Conservation (phyloP, 2,888 invertebrate genomes). For the Chironomus riparius region DNA sequence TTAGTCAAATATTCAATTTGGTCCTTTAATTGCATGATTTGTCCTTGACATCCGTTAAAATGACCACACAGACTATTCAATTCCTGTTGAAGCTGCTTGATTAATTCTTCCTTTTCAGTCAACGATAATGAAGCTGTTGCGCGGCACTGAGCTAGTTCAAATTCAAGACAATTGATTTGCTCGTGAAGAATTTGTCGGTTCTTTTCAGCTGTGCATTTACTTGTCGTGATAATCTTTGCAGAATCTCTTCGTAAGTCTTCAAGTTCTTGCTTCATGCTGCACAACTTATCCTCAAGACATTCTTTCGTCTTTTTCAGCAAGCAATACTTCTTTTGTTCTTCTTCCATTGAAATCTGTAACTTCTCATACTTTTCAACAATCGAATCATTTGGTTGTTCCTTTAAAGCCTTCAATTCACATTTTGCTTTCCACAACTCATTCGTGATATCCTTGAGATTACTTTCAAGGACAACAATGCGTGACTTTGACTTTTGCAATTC, state of each 20-base stretch:
- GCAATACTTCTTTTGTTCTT: neutral
- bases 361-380: conserved; percentile 35
- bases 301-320: neutral
- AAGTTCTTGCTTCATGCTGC: conserved; percentile 33
- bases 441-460: conserved; percentile 35
- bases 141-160: conserved; percentile 38
- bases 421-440: conserved; percentile 29
- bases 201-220: conserved; percentile 38
- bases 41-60: conserved; percentile 41
- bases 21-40: conserved; percentile 38
- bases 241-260: conserved; percentile 34
- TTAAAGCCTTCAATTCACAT: conserved; percentile 38
- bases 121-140: conserved; percentile 37
- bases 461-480: conserved; percentile 35
- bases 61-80: conserved; percentile 38
- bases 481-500: conserved; percentile 36
- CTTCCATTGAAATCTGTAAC: conserved; percentile 28
- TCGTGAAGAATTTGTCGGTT: conserved; percentile 37
- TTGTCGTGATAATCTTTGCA: conserved; percentile 36
- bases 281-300: conserved; percentile 6
- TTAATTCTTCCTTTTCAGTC: conserved; percentile 39
- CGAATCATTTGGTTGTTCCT: conserved; percentile 37
- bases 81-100: conserved; percentile 38
- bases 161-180: conserved; percentile 38
- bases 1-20: conserved; percentile 37